Conservation (phyloP, 2,113 vertebrate genomes). For the Buteo buteo region DNA sequence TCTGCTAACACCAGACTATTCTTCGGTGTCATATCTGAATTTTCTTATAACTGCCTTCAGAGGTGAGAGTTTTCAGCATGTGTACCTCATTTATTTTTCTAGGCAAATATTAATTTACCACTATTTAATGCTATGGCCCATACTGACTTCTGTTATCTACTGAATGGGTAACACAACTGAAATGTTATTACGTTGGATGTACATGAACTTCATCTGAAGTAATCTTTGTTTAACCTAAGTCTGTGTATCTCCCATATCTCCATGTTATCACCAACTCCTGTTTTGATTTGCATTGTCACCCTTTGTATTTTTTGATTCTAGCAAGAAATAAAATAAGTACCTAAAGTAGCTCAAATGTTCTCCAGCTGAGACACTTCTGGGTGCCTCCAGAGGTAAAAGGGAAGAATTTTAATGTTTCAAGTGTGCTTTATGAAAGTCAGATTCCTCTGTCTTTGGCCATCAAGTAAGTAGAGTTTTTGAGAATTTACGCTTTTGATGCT, state of each 20-base stretch:
- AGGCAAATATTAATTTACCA: not conserved
- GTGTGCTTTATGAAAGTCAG: not conserved
- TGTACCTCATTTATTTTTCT: not conserved
- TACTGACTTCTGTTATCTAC: not conserved
- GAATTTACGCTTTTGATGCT: not conserved
- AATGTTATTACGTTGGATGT: not conserved
- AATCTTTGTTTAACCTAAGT: not conserved
- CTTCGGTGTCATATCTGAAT: not conserved
- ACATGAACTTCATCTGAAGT: not conserved
- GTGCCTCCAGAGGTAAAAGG: not conserved
- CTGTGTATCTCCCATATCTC: not conserved
- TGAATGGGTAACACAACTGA: not conserved
- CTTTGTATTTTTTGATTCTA: not conserved
- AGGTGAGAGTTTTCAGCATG: not conserved
- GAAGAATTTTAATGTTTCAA: not conserved
- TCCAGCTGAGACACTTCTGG: not conserved
- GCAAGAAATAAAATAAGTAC: not conserved
- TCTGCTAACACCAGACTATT: rapidly evolving
- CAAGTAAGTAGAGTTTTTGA: not conserved
- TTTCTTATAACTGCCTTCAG: not conserved
- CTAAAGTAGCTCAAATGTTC: not conserved
- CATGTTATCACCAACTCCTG: not conserved
- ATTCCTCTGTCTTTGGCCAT: not conserved
- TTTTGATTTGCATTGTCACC: not conserved
- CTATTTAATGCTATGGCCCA: not conserved